These are phyloP conservation scores for Heliocidaris erythrogramma DNA, from an alignment of 35 echinoderm and acorn worm genomes.

Conservation along the genomic window DNA sequence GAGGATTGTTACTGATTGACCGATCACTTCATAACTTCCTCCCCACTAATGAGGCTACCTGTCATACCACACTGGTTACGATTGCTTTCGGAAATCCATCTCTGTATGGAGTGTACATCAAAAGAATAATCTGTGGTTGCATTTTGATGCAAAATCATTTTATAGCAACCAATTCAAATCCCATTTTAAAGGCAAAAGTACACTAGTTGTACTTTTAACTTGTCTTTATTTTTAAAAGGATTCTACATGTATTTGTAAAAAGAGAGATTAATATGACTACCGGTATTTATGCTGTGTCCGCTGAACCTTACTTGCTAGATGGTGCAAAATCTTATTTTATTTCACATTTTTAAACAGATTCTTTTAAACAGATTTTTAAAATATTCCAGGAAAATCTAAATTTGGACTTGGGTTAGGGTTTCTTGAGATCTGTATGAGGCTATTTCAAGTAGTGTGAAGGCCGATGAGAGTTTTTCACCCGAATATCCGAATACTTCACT, in stretches of 20 bases:
- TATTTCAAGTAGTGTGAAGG: too few relatives aligned
- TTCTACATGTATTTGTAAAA: too few relatives aligned
- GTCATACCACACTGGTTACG: neutral
- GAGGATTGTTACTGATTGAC: neutral
- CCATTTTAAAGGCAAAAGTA: neutral
- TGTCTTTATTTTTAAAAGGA: too few relatives aligned
- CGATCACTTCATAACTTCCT: constrained; percentile 25
- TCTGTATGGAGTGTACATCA: neutral
- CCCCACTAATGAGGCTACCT: neutral
- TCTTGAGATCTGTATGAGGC: too few relatives aligned
- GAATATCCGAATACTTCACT: too few relatives aligned
- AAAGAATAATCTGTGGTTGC: neutral
- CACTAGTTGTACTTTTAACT: neutral
- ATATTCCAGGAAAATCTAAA: too few relatives aligned
- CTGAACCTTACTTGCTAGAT: neutral
- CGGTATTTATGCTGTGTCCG: too few relatives aligned
- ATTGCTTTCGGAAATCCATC: neutral
- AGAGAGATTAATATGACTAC: too few relatives aligned
- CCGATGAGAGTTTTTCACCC: too few relatives aligned
- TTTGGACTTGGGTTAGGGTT: too few relatives aligned
- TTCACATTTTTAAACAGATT: neutral
- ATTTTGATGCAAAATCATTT: neutral
- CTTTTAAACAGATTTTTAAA: neutral
- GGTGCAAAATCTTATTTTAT: neutral
- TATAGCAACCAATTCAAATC: neutral